Base-by-base conservation (phyloP, 2,888 invertebrate species). In the Troides oblongomaculatus region DNA sequence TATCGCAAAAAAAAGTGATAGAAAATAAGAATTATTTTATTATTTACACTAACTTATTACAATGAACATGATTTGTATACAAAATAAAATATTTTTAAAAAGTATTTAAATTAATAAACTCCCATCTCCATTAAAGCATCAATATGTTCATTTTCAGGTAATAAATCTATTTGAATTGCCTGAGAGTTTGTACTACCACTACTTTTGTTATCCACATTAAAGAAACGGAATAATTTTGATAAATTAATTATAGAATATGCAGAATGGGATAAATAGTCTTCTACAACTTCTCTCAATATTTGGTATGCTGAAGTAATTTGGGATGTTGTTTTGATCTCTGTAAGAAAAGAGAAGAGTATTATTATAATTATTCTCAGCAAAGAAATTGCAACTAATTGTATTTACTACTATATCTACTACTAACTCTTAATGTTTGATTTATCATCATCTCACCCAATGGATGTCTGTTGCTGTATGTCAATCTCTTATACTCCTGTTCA, bases 191-290 rank as follows among this genome's bases (percentile, higher is more conserved):
- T 58, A 68, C 81, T 84, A 67, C 77, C 81, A 17, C 80, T 81
- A 21, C 76, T 77, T 76, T 86, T 89, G 43, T 84, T 78, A 66
- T 90, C 89, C 36, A 92, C 59, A 0, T 83, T 80, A 75, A 92
- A 93, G 79, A 92, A 92, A 74, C 92, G 82, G 79, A 94, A 95
- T 61, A 95, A 77, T 74, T 93, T 92, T 0, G 91, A 89, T 43
- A 96, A 84, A 80, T 95, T 93, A 59, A 96, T 94, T 59, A 95
- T 90, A 2, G 95, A 94, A 82, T 95, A 97, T 0, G 94, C 95
- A 8, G 96, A 96, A 77, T 94, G 93, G 39, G 94, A 93, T 73
- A 96, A 85, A 77, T 94, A 93, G 74, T 94, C 94, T 77, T 96
- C 95, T 2, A 95, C 94, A 57, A 93, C 93, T 79, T 96, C 95